Percentiles rank a stretch among this genome's conserved stretches.
Evolutionary conservation across 2,888 invertebrate genomes (phyloP).

Genomic region (Nephrocerus scutellatus): DNA sequence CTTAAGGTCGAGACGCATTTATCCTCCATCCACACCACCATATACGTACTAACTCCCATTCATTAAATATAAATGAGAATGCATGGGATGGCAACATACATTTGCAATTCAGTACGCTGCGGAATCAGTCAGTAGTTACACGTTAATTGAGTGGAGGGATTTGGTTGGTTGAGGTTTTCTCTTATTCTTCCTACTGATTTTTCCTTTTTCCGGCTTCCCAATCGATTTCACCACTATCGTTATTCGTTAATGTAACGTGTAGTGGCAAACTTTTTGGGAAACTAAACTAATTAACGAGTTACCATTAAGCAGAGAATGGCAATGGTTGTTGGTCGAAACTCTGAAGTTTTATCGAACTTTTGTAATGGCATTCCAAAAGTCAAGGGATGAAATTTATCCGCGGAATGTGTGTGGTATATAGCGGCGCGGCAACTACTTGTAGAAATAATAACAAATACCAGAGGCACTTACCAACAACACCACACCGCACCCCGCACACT

Average conservation of each 20-base stretch:
- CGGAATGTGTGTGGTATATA: no score
- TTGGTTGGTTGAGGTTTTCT: constrained; percentile 6
- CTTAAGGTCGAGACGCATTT: no score
- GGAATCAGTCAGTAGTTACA: neutral
- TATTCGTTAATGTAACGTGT: neutral
- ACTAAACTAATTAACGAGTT: constrained; percentile 12
- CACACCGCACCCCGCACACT: no score
- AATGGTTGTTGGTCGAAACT: no score
- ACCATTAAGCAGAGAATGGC: constrained; percentile 8
- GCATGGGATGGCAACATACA: neutral
- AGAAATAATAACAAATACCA: no score
- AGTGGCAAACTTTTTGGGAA: constrained; percentile 4
- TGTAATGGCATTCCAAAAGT: no score
- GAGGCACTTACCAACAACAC: no score
- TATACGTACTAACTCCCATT: neutral
- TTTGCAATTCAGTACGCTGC: neutral
- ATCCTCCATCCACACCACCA: neutral
- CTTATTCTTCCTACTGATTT: constrained; percentile 1
- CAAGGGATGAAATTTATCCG: no score
- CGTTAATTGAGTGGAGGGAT: constrained; percentile 8
- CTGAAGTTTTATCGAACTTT: no score
- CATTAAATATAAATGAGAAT: constrained; percentile 5
- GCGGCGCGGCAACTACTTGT: no score
- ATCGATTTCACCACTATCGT: neutral
- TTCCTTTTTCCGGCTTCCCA: neutral